Evolutionary conservation across 2,113 vertebrate genomes (phyloP), one percentile per base, ranked within the genome.

Genomic region (Axis porcinus): DNA sequence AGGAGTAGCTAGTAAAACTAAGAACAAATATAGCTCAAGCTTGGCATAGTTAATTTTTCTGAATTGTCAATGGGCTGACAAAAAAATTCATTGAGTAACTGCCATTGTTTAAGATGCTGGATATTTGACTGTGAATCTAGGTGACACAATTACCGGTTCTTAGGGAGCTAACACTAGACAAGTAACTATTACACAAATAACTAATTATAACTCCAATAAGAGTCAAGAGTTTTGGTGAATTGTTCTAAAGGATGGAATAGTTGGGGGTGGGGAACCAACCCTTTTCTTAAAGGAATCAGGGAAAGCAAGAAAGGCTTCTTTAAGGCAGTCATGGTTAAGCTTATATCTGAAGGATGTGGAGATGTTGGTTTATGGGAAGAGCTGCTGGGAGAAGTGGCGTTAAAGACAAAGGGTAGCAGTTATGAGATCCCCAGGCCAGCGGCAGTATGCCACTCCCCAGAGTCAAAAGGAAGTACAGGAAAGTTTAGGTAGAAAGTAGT

Each of bases 81-180:
- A 86, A 89, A 94, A 89, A 40, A 30, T 76, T 67, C 4, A 43
- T 70, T 91, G 86, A 62, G 50, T 89, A 64, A 94, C 83, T 94
- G 47, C 17, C 86, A 92, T 83, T 92, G 43, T 67, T 92, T 13
- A 45, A 70, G 25, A 13, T 52, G 27, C n/a, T 95, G 30, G 47
- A 16, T 85, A 93, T 92, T 96, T 90, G 94, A 43, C 45, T 50
- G 30, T 86, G 64, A 87, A 91, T 95, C 74, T 81, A 94, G 85
- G 12, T 76, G 86, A 83, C 47, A 50, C 5, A 82, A 7, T 85
- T 85, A 57, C 40, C n/a, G 94, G 7, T 95, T 94, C 83, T 95
- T 52, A 84, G 50, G 64, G 28, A 93, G 55, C 86, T 96, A 93
- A 67, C 6, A 67, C 7, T 40, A 78, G 19, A 45, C 13, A 93